Base-by-base conservation (phyloP, 1,140 invertebrate species). In the Plectus sambesii region DNA sequence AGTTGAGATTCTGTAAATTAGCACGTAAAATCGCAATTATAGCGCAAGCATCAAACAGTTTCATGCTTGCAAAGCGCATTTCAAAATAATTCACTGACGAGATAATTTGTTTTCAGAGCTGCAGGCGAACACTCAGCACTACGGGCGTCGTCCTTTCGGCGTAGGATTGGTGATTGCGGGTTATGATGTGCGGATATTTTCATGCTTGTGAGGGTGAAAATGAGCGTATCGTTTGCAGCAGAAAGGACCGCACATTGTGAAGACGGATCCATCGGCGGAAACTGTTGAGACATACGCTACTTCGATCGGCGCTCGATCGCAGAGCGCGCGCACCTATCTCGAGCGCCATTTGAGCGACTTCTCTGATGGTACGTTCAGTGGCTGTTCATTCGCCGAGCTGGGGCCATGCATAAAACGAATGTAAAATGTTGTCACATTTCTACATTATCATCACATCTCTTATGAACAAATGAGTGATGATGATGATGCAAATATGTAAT, bases 261-360 rank as follows among this genome's bases (percentile, higher is more conserved):
- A 97, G 74, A 92, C 89, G 0, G 94, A 92, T 71, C 93, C 93
- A 6, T 97, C 90, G 0, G 90, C 90, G 2, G 97, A 94, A 69
- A 93, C 82, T 68, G 92, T 89, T 68, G 87, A 93, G 69, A 97
- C 92, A 72, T 87, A 90, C 69, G 87, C 90, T 4, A 97, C 98
- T 89, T 89, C 93, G 0, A 94, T 99, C 60, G 94, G 94, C 1
- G 80, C 90, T n/a, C 75, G 94, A 24, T 98, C 92, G 1, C 94
- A 99, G 70, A 89, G 86, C 56, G 92, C 94, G 19, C 74, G 90
- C 47, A 98, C 93, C 12, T 99, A 98, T 70, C 75, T 99, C 41
- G 90, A 96, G 71, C 89, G 88, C 60, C 79, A 93, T 68, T 71
- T 96, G 19, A 80, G 78, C 54, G 77, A 80, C 49, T 88, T 97